These are phyloP conservation scores for Plagodis pulveraria DNA, from an alignment of 2,888 invertebrate genomes.

Conservation along the genomic window DNA sequence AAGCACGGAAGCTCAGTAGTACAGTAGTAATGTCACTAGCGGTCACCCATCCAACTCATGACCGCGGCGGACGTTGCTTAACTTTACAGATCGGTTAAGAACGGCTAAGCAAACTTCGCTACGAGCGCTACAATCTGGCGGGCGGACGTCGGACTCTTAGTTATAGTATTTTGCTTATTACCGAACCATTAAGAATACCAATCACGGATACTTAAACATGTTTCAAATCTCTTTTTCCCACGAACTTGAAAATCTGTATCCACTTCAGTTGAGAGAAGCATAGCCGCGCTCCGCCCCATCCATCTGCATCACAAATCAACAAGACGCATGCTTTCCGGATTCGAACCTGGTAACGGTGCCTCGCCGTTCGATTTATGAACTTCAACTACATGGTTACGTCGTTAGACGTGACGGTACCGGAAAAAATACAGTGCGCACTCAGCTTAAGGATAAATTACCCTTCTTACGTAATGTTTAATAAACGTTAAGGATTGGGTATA, in stretches of 20 bases:
- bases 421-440: conserved; percentile 42
- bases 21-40: no score
- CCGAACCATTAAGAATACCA: neutral
- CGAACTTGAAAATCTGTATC: conserved; percentile 21
- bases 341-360: conserved; percentile 54
- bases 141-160: no score
- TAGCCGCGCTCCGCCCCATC: conserved; percentile 57
- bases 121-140: no score
- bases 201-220: neutral
- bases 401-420: conserved; percentile 52
- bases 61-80: no score
- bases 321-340: conserved; percentile 78
- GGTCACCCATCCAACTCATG: no score
- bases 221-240: neutral
- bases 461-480: no score
- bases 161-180: no score
- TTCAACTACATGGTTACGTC: conserved; percentile 61
- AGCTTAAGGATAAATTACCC: conserved; percentile 11
- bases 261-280: conserved; percentile 18
- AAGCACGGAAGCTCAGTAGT: no score
- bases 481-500: no score
- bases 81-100: no score
- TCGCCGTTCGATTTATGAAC: conserved; percentile 72
- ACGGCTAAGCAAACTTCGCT: no score
- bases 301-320: conserved; percentile 78